Evolutionary conservation across 2,113 vertebrate species (phyloP).

Genomic region (Scartelaos histophorus): DNA sequence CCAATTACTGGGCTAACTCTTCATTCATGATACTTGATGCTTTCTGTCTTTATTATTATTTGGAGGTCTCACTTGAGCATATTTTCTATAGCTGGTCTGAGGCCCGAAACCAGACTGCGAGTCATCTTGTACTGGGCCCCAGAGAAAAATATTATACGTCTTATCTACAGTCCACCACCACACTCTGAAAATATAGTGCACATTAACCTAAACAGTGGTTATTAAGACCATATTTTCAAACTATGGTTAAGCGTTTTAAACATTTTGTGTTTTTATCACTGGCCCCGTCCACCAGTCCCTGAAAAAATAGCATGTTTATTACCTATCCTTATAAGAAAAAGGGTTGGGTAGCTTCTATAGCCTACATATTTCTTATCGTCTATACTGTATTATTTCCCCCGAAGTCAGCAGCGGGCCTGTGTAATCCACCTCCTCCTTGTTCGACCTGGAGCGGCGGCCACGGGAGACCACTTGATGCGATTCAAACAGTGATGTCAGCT

Average conservation of each 20-base stretch:
- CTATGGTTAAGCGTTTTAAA: no score
- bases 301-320: no score
- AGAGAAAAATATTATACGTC: no score
- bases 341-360: neutral
- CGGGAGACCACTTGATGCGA: constrained; percentile 53
- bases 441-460: constrained; percentile 37
- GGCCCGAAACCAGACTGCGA: no score
- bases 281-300: no score
- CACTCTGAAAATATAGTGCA: no score
- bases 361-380: neutral
- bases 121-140: no score
- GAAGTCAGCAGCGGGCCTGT: neutral
- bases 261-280: no score
- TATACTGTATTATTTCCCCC: neutral
- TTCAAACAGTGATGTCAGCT: constrained; percentile 56
- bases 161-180: no score
- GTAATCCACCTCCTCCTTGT: constrained; percentile 24
- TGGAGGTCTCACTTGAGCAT: neutral
- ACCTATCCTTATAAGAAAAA: no score
- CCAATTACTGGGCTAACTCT: neutral
- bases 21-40: neutral
- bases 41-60: neutral
- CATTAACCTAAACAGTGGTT: no score
- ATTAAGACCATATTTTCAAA: no score
- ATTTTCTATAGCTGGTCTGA: neutral